A percentile compares a stretch with the other conserved stretches of the same genome.
Evolutionary conservation across 2,797 vertebrate species (phyloP).

Genomic region (Dryobates pubescens): DNA sequence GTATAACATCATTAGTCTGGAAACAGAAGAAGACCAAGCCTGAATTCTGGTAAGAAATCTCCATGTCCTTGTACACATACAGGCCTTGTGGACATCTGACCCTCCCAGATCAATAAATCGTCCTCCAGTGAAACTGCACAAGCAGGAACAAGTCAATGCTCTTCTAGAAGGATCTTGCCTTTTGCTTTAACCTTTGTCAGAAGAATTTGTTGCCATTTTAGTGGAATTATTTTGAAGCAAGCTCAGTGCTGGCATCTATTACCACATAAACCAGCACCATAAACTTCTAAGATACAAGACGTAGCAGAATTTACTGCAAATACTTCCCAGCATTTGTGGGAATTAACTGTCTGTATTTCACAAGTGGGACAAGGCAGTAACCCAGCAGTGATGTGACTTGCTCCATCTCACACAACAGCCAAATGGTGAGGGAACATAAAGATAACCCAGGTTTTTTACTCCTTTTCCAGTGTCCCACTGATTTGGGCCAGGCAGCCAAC

Average conservation of each 20-base stretch:
- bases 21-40: constrained; percentile 37
- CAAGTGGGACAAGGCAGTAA: background rate
- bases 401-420: background rate
- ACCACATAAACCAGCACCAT: background rate
- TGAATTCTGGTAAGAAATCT: background rate
- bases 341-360: background rate
- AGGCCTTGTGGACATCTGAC: background rate
- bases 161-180: background rate
- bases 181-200: background rate
- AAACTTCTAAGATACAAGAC: background rate
- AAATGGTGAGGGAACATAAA: background rate
- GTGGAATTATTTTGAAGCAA: background rate
- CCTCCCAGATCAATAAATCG: background rate
- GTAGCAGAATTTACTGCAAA: background rate
- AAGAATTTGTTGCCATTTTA: constrained; percentile 1
- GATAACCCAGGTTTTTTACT: background rate
- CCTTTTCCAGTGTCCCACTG: background rate
- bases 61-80: background rate
- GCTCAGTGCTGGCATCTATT: background rate
- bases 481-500: background rate
- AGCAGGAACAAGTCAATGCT: background rate
- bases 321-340: background rate
- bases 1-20: constrained; percentile 86
- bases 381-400: background rate
- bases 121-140: background rate